A percentile compares a stretch with the other conserved stretches of the same genome.
phyloP scores from a whole-genome alignment of 2,888 invertebrate genomes.

The Galerucella nymphaeae region DNA sequence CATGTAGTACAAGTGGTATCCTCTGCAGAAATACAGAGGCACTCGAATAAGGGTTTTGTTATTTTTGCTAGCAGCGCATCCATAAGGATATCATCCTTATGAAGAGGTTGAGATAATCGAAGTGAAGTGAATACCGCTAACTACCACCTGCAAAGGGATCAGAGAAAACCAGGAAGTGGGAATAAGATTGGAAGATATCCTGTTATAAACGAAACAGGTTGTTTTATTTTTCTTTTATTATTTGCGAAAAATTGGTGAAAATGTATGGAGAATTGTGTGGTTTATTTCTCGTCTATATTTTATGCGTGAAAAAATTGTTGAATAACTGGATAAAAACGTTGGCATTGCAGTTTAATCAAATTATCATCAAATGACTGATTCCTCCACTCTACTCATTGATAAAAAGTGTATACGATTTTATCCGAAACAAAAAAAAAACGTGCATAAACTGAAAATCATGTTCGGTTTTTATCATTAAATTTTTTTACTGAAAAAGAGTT shows the following conservation, averaged over 20 bases:
- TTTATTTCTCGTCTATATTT: no score
- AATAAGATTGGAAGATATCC: slow-evolving; percentile 1
- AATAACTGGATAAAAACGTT: background rate
- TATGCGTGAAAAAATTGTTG: background rate
- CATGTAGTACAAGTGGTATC: slow-evolving; percentile 29
- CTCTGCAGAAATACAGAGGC: slow-evolving; percentile 16
- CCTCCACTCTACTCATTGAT: background rate
- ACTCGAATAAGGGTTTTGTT: slow-evolving; percentile 52
- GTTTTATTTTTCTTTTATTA: background rate
- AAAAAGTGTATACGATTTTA: background rate
- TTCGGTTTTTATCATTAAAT: background rate
- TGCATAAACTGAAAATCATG: background rate
- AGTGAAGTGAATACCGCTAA: slow-evolving; percentile 46
- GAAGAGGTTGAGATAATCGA: slow-evolving; percentile 59
- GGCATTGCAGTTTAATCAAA: slow-evolving; percentile 1
- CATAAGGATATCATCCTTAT: slow-evolving; percentile 54
- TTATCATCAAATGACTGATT: background rate
- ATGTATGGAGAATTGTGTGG: no score
- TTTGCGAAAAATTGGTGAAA: no score
- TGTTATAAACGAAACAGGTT: background rate
- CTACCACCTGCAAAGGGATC: slow-evolving; percentile 34
- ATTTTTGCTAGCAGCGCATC: slow-evolving; percentile 54
- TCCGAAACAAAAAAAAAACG: background rate
- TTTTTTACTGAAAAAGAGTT: no score
- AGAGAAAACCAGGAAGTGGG: background rate